Evolutionary conservation across 2,888 invertebrate species (phyloP).

Genomic region (Craniophora ligustri): DNA sequence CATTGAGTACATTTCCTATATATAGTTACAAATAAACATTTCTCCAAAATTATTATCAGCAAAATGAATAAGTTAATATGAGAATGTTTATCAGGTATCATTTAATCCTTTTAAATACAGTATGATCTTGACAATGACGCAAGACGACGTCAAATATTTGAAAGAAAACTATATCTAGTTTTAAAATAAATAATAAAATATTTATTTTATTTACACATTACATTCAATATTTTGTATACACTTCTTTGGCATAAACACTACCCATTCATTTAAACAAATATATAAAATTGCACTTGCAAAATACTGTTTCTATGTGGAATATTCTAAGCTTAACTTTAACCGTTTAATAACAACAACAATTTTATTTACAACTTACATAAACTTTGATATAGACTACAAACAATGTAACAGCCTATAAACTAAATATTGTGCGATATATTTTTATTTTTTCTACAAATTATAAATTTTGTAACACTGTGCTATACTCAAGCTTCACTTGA

Average conservation of each 20-base stretch:
- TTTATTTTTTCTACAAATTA: constrained; percentile 12
- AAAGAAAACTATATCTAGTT: constrained; percentile 6
- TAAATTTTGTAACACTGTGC: constrained; percentile 3
- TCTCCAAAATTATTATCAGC: too few species aligned
- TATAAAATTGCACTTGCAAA: constrained; percentile 82
- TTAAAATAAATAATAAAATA: constrained; percentile 56
- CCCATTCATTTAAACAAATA: constrained; percentile 69
- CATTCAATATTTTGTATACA: constrained; percentile 77
- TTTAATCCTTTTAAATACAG: too few species aligned
- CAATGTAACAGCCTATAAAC: constrained; percentile 61
- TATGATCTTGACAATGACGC: too few species aligned
- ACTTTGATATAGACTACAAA: constrained; percentile 64
- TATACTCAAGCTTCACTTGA: neutral
- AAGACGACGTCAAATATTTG: too few species aligned
- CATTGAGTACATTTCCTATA: too few species aligned
- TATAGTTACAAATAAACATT: too few species aligned
- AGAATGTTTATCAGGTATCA: too few species aligned
- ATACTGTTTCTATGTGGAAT: constrained; percentile 72
- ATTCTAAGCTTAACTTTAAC: constrained; percentile 63
- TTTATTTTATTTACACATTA: constrained; percentile 76
- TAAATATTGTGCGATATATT: constrained; percentile 55
- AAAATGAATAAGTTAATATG: too few species aligned
- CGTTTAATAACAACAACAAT: constrained; percentile 67
- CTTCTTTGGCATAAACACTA: constrained; percentile 85
- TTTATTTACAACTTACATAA: constrained; percentile 68